Base-by-base conservation (phyloP, 2,888 invertebrate genomes). In the Ophioninae sp. region DNA sequence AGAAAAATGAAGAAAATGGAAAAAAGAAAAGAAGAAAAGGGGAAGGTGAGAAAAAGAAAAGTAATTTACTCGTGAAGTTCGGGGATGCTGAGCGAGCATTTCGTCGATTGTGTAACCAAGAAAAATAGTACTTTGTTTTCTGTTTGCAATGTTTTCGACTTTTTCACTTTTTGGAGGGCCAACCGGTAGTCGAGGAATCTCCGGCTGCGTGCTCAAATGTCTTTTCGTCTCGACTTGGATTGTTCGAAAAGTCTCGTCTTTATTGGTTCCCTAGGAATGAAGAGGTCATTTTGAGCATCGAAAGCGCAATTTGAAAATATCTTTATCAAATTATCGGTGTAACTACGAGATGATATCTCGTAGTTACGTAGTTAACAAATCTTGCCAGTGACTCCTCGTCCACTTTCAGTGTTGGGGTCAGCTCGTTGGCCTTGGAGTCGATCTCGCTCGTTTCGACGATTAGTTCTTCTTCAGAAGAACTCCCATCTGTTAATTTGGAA, bases 371-470 rank as follows among this genome's bases (percentile, higher is more conserved):
- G 56, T 8, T 56, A 41, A 20, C 13, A 56, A 56, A 50, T 76
- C 64, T 70, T 81, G 65, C 81, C 81, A 44, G 72, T 61, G 59
- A 21, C 7, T 56, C 70, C 2, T 44, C 75, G 10, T 62, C 56
- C 5, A 50, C 23, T 69, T 84, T 69, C 13, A 69, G 50, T n/a
- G 59, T 81, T 20, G 82, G 79, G 10, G 85, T 44, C 44, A 78
- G 81, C 6, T 82, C 79, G 13, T 82, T 37, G 73, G 77, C 86
- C 65, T 74, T 83, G 7, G 68, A 74, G 6, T 85, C 82, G 13
- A 23, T 75, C 0, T 50, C 68, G 0, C 74, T 39, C 17, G 79
- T 67, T 39, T 82, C 68, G 17, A 70, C 84, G 10, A 57, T 10
- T 17, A 77, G 68, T 39, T 81, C 80, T 1, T 86, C 77, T 41